Base-by-base conservation (phyloP, 2,888 invertebrate species). In the Fragum whitleyi region DNA sequence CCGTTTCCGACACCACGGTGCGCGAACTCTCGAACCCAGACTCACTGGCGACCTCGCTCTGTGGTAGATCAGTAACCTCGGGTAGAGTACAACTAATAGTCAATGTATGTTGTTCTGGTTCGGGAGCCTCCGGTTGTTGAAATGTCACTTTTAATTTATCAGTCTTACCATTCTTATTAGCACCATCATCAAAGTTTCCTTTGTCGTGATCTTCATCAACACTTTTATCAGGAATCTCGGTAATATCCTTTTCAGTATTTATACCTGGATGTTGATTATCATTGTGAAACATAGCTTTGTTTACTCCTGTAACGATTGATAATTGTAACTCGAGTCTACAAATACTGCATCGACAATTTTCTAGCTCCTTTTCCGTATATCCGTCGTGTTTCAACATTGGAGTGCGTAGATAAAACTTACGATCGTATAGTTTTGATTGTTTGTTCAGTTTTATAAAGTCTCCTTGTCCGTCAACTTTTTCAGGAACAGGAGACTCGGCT, bases 271-370 rank as follows among this genome's bases (percentile, higher is more conserved):
- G 47, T 19, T 47, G 47, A 47, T 14, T 47, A 19, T 47, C n/a
- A 47, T 47, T 36, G 5, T 65, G 65, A 9, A 23, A 21, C 39
- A 23, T 39, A 7, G 65, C 42, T 36, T 67, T 32, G 16, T 65
- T 65, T 36, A 68, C 55, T 5, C 79, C 82, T 1, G 86, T 84
- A 11, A 87, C 81, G 7, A 89, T 70, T 14, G 89, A 84, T 11
- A 90, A 75, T 53, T 89, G 88, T 69, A 89, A 85, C 69, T 90
- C 90, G 55, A 90, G 80, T 11, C 85, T 77, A 72, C 90, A 90
- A 81, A 90, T 84, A n/a, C 86, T 85, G 51, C 90, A 90, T 21
- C 83, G 78, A 67, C 90, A 90, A 39, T 80, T 86, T 14, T 85
- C 83, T 21, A 85, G 47, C 14, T 86, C 86, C 3, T 77, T 51